A percentile compares a stretch with the other conserved stretches of the same genome.
phyloP scores from a whole-genome alignment of 2,888 invertebrate genomes.

The Parapristionchus giblindavisi region DNA sequence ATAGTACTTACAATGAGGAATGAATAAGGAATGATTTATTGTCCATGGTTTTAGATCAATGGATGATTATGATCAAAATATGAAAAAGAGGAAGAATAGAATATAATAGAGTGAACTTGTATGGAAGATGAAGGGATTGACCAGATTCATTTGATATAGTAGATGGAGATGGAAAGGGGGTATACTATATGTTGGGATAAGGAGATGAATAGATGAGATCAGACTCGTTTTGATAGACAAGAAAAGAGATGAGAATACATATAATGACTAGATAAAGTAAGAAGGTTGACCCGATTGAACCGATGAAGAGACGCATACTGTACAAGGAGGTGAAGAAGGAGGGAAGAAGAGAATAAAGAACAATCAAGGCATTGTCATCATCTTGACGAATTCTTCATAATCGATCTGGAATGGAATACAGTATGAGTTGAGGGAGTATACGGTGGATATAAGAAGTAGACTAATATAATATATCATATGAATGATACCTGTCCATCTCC shows the following conservation, averaged over 20 bases:
- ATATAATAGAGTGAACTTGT: background rate
- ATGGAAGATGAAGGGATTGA: too few species aligned
- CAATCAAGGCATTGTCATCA: constrained; percentile 42
- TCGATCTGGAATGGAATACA: constrained; percentile 59
- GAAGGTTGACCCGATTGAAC: constrained; percentile 1
- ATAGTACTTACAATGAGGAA: too few species aligned
- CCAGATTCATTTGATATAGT: too few species aligned
- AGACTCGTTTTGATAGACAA: constrained; percentile 6
- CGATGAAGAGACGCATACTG: constrained; percentile 5
- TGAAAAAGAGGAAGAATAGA: background rate
- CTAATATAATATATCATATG: background rate
- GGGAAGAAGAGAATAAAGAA: background rate
- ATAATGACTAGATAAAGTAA: background rate
- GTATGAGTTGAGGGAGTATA: background rate
- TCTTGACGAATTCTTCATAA: constrained; percentile 67
- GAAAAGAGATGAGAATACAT: background rate
- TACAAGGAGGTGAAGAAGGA: constrained; percentile 10
- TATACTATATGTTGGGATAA: too few species aligned
- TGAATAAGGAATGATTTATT: too few species aligned
- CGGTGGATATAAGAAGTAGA: background rate
- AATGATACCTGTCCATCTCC: constrained; percentile 68
- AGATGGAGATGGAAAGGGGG: too few species aligned
- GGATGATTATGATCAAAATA: background rate
- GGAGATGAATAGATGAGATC: constrained; percentile 6
- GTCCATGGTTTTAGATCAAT: too few species aligned